Evolutionary conservation across 53 echinoderm and acorn worm genomes (phyloP), one percentile per base, ranked within the genome.

Genomic region (Zoroaster sp.): DNA sequence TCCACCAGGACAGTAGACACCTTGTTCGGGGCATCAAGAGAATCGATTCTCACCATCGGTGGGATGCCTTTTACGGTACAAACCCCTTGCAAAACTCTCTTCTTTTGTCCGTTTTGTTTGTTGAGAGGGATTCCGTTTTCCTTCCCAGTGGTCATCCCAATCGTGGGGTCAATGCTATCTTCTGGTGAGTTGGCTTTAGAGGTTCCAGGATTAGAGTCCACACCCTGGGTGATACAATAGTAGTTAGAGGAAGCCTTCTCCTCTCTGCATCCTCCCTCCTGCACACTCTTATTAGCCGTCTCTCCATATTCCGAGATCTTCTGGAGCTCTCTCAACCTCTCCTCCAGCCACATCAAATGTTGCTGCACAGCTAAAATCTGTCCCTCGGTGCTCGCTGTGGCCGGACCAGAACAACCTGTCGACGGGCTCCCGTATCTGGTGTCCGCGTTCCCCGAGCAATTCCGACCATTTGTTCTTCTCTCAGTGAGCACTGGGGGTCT

Each of bases 331-430:
- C 74, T 79, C 28, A 89, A 80, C 55, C 80, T 89, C 73, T 73
- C 90, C 82, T 89, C 90, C 35, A 89, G 82, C 81, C 82, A 89
- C 35, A 40, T 25, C 6, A 89, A 43, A 71, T 89, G 90, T 53
- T 89, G 90, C 63, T 89, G 81, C 18, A 89, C 82, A 30, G 81
- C 81, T 42, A 74, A 78, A 17, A 82, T 80, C 74, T 89, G 90
- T 28, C 90, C 90, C 46, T 81, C 73, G 43, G 82, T 81, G 55
- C 68, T 68, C 17, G 90, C 90, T 20, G 82, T 81, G 5, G 73
- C 81, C 4, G 82, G 66, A 49, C 23, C 49, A 35, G 44, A 11
- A 23, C 33, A 36, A 35, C 30, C 47, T 18, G n/a, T n/a, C n/a
- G 47, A 36, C 35, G 0, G 32, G 69, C 32, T 69, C 35, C 69